phyloP scores from a whole-genome alignment of 2,888 invertebrate species.

The Drosophila longiperda region DNA sequence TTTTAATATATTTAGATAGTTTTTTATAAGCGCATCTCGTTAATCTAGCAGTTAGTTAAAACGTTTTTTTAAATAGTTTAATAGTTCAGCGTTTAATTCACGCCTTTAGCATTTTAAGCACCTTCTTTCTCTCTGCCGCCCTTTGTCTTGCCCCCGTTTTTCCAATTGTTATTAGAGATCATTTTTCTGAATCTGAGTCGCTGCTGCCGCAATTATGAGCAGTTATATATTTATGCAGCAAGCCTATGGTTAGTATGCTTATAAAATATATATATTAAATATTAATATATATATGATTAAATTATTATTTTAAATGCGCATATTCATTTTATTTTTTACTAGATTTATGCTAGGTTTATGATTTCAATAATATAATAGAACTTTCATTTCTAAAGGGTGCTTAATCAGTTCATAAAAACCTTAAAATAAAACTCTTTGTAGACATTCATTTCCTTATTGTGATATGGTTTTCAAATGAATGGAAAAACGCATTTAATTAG shows the following conservation, averaged over 20 bases:
- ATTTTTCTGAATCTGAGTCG: slow-evolving; percentile 48
- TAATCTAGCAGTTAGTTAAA: slow-evolving; percentile 49
- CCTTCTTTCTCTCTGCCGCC: slow-evolving; percentile 23
- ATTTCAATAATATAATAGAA: background rate
- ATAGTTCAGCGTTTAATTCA: slow-evolving; percentile 7
- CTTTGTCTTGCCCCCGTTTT: slow-evolving; percentile 17
- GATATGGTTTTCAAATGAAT: background rate
- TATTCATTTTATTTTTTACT: background rate
- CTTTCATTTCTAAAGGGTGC: background rate
- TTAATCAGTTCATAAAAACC: background rate
- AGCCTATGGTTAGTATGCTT: slow-evolving; percentile 84
- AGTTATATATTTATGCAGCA: slow-evolving; percentile 82
- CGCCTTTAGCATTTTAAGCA: slow-evolving; percentile 20
- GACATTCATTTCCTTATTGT: background rate
- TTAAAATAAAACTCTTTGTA: background rate
- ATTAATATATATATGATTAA: background rate
- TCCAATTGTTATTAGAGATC: slow-evolving; percentile 30
- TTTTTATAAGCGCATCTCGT: slow-evolving; percentile 51
- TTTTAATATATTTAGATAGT: slow-evolving; percentile 17
- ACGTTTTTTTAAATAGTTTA: slow-evolving; percentile 11
- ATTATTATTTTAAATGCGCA: background rate
- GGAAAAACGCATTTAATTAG: background rate
- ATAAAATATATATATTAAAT: background rate
- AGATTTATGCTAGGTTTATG: background rate
- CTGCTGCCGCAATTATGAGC: slow-evolving; percentile 85